Percentiles rank a stretch among this genome's conserved stretches.
These are phyloP conservation scores for Petaurus breviceps DNA, from an alignment of 2,113 vertebrate genomes.

Conservation along the genomic window DNA sequence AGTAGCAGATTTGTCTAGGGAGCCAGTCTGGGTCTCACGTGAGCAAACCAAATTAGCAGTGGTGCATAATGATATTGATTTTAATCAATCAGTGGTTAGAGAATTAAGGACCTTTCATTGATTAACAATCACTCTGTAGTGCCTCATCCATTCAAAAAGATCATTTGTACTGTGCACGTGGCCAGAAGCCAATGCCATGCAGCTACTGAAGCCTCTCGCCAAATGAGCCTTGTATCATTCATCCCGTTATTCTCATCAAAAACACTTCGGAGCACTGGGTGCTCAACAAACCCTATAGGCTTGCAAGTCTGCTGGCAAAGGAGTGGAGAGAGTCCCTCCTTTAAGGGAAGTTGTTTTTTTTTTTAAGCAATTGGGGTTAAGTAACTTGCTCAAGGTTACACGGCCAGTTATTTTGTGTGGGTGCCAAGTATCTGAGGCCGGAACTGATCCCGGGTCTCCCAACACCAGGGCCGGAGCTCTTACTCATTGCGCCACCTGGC, in stretches of 20 bases:
- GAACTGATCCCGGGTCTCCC: too few species aligned
- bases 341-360: neutral
- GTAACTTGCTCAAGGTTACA: too few species aligned
- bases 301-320: neutral
- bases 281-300: neutral
- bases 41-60: constrained; percentile 31
- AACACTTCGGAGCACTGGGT: neutral
- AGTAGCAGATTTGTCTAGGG: constrained; percentile 33
- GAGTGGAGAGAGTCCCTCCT: neutral
- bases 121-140: constrained; percentile 43
- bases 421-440: too few species aligned
- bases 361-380: too few species aligned
- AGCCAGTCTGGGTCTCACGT: constrained; percentile 14
- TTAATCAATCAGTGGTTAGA: constrained; percentile 33
- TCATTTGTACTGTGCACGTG: neutral
- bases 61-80: constrained; percentile 12
- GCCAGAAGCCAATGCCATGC: neutral
- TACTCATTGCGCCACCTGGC: too few species aligned
- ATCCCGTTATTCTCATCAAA: neutral
- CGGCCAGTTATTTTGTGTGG: too few species aligned
- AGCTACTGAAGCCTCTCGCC: neutral
- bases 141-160: constrained; percentile 23
- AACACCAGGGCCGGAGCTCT: too few species aligned
- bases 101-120: constrained; percentile 28
- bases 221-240: neutral